These are phyloP conservation scores for Epinephelus moara DNA, from an alignment of 2,113 vertebrate species.

Conservation along the genomic window DNA sequence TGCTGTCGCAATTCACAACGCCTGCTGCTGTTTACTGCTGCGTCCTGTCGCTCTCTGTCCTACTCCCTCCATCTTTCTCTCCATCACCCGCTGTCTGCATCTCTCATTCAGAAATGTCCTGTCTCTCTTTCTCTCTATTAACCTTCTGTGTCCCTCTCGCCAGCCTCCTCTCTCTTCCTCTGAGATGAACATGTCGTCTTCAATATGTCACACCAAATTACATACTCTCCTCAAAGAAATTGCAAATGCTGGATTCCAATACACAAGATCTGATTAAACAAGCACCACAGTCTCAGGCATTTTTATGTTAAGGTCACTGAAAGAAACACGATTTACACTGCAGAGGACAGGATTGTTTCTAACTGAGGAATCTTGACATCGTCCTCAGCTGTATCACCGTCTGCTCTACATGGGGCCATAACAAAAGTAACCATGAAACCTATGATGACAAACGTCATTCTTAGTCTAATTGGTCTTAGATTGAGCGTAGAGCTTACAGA, in stretches of 20 bases:
- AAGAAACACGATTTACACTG: background rate
- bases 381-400: background rate
- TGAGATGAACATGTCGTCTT: slow-evolving; percentile 30
- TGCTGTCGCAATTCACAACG: slow-evolving; percentile 69
- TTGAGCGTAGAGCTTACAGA: background rate
- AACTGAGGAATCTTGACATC: background rate
- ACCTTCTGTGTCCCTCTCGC: background rate
- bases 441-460: background rate
- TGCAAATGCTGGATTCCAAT: slow-evolving; percentile 28
- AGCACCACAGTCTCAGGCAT: background rate
- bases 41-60: slow-evolving; percentile 6
- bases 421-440: background rate
- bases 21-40: slow-evolving; percentile 53
- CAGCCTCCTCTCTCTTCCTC: background rate
- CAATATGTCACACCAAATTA: slow-evolving; percentile 59
- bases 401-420: background rate
- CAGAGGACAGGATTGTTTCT: background rate
- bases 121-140: slow-evolving; percentile 3
- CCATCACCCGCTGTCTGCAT: slow-evolving; percentile 6
- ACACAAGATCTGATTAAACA: slow-evolving; percentile 35
- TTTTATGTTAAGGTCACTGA: slow-evolving; percentile 32
- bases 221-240: slow-evolving; percentile 35
- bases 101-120: slow-evolving; percentile 1
- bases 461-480: background rate
- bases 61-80: slow-evolving; percentile 1